phyloP scores from a whole-genome alignment of 2,113 vertebrate genomes.

The Platichthys stellatus region DNA sequence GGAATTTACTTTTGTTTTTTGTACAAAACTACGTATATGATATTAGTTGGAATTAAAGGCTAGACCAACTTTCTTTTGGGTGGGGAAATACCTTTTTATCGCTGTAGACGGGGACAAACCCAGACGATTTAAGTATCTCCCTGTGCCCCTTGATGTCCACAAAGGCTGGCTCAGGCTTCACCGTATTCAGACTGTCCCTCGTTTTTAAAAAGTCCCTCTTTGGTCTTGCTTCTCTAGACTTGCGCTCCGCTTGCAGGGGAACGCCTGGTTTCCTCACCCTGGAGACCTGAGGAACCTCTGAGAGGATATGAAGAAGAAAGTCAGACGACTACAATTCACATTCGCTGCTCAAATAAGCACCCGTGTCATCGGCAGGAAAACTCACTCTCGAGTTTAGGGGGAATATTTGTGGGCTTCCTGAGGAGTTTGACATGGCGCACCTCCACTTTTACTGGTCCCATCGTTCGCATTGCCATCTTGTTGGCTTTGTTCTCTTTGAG shows the following conservation, averaged over 20 bases:
- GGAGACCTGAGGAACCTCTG: neutral
- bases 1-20: no score
- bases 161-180: neutral
- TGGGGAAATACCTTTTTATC: neutral
- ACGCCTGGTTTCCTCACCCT: neutral
- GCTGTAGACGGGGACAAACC: neutral
- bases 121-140: neutral
- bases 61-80: no score
- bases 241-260: neutral
- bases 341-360: neutral
- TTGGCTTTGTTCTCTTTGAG: neutral
- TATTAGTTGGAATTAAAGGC: no score
- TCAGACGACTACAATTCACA: neutral
- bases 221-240: rapidly evolving
- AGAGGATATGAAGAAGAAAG: neutral
- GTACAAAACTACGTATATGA: no score
- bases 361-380: neutral
- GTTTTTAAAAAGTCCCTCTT: neutral
- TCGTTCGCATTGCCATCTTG: neutral
- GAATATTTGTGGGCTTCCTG: neutral
- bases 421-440: neutral
- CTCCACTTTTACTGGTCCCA: neutral
- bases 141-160: neutral
- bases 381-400: neutral
- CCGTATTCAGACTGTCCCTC: neutral